Evolutionary conservation across 2,113 vertebrate species (phyloP).

Genomic region (Girardinichthys multiradiatus): DNA sequence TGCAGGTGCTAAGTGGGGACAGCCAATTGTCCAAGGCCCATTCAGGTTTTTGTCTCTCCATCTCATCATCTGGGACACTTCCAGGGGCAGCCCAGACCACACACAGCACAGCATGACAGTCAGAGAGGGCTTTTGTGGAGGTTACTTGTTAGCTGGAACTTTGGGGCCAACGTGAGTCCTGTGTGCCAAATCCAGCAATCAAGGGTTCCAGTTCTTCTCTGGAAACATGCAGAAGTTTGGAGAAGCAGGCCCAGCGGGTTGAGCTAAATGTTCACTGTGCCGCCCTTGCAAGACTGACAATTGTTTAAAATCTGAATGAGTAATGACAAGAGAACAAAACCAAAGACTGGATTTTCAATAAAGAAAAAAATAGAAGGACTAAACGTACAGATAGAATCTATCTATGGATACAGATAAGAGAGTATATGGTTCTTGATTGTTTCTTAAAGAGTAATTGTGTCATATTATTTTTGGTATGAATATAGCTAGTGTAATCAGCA

Average conservation of each 20-base stretch:
- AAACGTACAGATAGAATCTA: no score
- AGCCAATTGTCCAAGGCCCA: slow-evolving; percentile 64
- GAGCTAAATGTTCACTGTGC: slow-evolving; percentile 16
- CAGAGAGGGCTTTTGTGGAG: slow-evolving; percentile 51
- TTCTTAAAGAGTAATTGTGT: no score
- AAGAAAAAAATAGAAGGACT: neutral
- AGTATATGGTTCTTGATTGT: no score
- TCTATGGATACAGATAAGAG: no score
- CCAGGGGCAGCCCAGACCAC: slow-evolving; percentile 65
- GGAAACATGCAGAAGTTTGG: slow-evolving; percentile 25
- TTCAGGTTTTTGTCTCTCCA: slow-evolving; percentile 68
- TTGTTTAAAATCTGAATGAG: neutral
- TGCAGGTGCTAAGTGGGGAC: slow-evolving; percentile 47
- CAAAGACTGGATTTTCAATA: neutral
- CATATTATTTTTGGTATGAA: no score
- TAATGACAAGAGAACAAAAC: neutral
- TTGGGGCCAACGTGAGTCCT: slow-evolving; percentile 42
- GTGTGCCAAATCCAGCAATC: slow-evolving; percentile 61
- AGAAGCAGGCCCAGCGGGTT: slow-evolving; percentile 22
- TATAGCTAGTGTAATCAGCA: no score
- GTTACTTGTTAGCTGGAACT: slow-evolving; percentile 60
- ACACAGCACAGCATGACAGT: slow-evolving; percentile 65
- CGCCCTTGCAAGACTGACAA: slow-evolving; percentile 15
- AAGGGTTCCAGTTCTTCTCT: slow-evolving; percentile 56
- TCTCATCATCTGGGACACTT: slow-evolving; percentile 66